These are phyloP conservation scores for Drosophila orosa DNA, from an alignment of 1,140 invertebrate species.

Conservation along the genomic window DNA sequence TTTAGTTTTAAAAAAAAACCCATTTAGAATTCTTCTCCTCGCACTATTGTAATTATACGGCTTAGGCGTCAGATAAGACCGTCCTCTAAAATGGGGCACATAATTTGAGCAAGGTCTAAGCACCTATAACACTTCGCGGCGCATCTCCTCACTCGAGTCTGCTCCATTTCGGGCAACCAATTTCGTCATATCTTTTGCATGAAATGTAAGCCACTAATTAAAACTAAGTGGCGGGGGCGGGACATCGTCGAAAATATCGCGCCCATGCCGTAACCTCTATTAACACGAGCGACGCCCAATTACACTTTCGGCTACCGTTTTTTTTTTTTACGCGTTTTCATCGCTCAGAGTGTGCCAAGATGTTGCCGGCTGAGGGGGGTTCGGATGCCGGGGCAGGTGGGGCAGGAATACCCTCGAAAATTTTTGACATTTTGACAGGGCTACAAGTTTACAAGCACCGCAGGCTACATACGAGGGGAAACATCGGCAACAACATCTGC, in stretches of 20 bases:
- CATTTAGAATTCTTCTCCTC: background rate
- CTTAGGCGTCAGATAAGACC: background rate
- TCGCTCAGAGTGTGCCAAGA: slow-evolving; percentile 42
- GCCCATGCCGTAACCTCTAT: slow-evolving; percentile 65
- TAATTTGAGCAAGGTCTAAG: slow-evolving; percentile 15
- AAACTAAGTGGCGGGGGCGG: slow-evolving; percentile 73
- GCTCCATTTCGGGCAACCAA: slow-evolving; percentile 42
- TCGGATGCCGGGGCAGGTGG: slow-evolving; percentile 10
- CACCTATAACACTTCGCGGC: slow-evolving; percentile 9
- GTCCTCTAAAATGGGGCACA: background rate
- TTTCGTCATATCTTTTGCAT: slow-evolving; percentile 54
- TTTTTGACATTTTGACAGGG: slow-evolving; percentile 78
- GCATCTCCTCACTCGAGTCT: slow-evolving; percentile 6
- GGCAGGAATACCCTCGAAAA: slow-evolving; percentile 45
- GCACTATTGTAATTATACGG: background rate
- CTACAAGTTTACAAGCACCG: slow-evolving; percentile 62
- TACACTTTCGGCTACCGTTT: slow-evolving; percentile 68
- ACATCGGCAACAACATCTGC: slow-evolving; percentile 42
- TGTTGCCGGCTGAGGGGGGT: background rate
- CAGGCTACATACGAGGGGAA: slow-evolving; percentile 35
- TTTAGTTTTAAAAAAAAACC: background rate
- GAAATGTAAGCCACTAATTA: slow-evolving; percentile 76
- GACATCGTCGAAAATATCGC: slow-evolving; percentile 60
- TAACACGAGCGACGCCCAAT: slow-evolving; percentile 77
- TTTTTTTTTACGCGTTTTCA: slow-evolving; percentile 64